Evolutionary conservation across 2,113 vertebrate species (phyloP), one percentile per base, ranked within the genome.

Genomic region (Tor tambroides): DNA sequence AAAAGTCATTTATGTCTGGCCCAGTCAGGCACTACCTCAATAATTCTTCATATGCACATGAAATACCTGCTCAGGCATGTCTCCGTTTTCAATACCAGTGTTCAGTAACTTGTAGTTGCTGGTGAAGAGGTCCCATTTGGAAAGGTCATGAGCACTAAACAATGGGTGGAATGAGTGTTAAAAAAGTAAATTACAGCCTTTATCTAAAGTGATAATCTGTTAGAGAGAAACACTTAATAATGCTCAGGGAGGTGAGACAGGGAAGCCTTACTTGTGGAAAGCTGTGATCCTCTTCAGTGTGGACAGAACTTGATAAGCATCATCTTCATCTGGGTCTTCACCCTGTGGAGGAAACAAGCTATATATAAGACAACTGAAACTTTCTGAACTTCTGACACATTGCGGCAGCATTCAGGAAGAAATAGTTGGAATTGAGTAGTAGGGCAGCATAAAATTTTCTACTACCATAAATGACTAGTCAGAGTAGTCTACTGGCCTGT

Each of bases 251-350:
- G 21, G 5, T 15, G 3, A 67, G 59, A 61, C 7, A 49, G 6
- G 2, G 21, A 85, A 54, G 49, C 11, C 96, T 91, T 95, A 99
- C 98, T 99, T 99, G 92, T 99, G 98, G 92, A 99, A 99, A 93
- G 98, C 97, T 86, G 98, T 99, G 92, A 99, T 99, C 94, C 98
- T 97, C 93, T 99, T 99, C 90, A 99, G 94, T 80, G 98, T 99
- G 61, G 98, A 98, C 87, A 99, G 93, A 91, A 99, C 97, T 92
- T 99, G 98, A 94, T 99, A 99, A 35, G 97, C 97, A 92, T 99
- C 98, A 89, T 99, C 98, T 93, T 99, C 98, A 94, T 99, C 98
- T 46, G 96, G 96, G 63, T 99, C 98, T 94, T 99, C 98, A 11
- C 97, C 98, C 98, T 99, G 80, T 63, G 30, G 49, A 69, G 2